Base-by-base conservation (phyloP, 2,888 invertebrate species). In the Eulithis testata region DNA sequence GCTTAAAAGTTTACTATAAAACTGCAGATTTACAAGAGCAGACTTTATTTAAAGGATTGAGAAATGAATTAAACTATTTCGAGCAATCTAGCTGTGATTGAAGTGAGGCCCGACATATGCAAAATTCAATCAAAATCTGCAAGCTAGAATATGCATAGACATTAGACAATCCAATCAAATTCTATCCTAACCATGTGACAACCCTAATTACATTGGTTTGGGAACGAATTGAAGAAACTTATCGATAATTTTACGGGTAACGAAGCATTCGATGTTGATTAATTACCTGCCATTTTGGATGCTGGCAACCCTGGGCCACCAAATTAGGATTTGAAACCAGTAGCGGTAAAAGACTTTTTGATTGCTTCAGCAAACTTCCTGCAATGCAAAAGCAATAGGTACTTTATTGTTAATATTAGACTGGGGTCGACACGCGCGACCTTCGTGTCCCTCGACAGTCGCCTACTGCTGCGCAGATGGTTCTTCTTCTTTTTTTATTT, bases 231-330 rank as follows among this genome's bases (percentile, higher is more conserved):
- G 66, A 63, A 69, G 54, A 73, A 73, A 69, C 71, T 69, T 76
- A 74, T 73, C 69, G 61, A 69, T 69, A 68, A 71, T 79, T 76
- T 77, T 71, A 73, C 70, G 68, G 68, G 67, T 76, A 77, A 71
- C 71, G 72, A 72, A 73, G 71, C 69, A 70, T 76, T 74, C 61
- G 52, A 56, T 68, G 63, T 68, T 80, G 79, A 81, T 80, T 76
- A 77, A 81, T 79, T 73, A 65, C 69, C 60, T 68, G 75, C 72
- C 71, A 65, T 75, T 69, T 75, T 73, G 73, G 31, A 73, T 67
- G 57, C 64, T 67, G 66, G 57, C 62, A 21, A n/a, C 44, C 11
- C n/a, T 44, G n/a, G 44, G n/a, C 11, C 2, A 51, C 12, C 12
- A 58, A 70, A 69, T 67, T 67, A 61, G 59, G 55, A 67, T 69